phyloP scores from a whole-genome alignment of 2,113 vertebrate genomes.

The Hystrix brachyura region DNA sequence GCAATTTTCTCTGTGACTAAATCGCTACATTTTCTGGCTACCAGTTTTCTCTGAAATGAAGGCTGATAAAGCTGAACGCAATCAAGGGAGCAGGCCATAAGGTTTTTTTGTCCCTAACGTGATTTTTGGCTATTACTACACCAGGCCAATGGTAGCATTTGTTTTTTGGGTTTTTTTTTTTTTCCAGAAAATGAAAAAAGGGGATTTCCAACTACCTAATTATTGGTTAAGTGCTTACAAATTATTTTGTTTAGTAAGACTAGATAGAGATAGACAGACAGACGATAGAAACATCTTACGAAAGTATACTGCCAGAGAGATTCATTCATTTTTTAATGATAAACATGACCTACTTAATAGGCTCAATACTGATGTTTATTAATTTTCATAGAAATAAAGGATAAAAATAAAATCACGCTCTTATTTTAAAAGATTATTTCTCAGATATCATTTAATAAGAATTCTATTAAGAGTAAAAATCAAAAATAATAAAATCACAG shows the following conservation, averaged over 20 bases:
- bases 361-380: not conserved
- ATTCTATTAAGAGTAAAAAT: not conserved
- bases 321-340: not conserved
- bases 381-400: not conserved
- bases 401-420: not conserved
- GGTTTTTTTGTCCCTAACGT: not conserved
- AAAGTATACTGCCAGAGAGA: not conserved
- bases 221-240: not conserved
- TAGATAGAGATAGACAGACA: not conserved
- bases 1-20: not conserved
- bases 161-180: not conserved
- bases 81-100: not conserved
- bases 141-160: not conserved
- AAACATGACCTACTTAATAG: not conserved
- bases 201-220: not conserved
- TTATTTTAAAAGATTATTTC: constrained; percentile 21
- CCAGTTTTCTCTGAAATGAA: not conserved
- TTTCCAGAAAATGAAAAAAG: not conserved
- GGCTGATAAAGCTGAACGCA: not conserved
- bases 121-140: not conserved
- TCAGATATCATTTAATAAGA: constrained; percentile 16
- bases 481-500: not conserved
- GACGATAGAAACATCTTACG: too few relatives aligned
- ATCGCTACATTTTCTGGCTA: not conserved
- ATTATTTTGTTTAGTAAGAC: not conserved